Conservation (phyloP, 2,113 vertebrate genomes). For the Seriola rivoliana region DNA sequence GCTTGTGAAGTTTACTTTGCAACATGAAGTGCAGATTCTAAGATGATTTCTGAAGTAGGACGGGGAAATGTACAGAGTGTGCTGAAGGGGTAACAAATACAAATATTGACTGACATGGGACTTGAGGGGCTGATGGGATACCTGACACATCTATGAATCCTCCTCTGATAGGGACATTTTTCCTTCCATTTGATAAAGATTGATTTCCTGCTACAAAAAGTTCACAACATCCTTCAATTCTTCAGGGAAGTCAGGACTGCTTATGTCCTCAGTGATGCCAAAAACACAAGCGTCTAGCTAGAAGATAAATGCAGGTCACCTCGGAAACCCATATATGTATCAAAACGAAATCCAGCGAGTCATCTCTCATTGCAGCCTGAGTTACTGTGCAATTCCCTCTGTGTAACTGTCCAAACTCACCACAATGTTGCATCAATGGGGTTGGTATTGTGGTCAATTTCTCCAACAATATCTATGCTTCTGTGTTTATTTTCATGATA, state of each 20-base stretch:
- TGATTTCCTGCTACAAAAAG: background rate
- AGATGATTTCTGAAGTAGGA: background rate
- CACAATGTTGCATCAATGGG: too few species aligned
- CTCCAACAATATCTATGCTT: background rate
- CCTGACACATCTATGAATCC: background rate
- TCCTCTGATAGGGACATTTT: background rate
- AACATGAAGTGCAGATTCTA: background rate
- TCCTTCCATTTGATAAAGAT: background rate
- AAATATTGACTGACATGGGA: background rate
- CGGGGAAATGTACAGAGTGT: background rate
- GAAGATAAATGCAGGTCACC: conserved; percentile 11
- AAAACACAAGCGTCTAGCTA: background rate
- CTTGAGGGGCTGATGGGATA: background rate
- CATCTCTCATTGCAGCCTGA: conserved; percentile 3
- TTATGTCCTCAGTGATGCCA: background rate
- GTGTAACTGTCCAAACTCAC: too few species aligned
- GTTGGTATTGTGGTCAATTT: background rate
- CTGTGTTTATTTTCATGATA: background rate
- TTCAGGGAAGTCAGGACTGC: background rate
- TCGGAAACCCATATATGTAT: background rate
- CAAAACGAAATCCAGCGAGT: conserved; percentile 1
- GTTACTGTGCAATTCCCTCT: background rate
- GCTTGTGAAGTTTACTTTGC: background rate
- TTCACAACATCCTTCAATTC: background rate
- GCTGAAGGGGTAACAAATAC: background rate